Base-by-base conservation (phyloP, 1,140 invertebrate species). In the Hyphantria cunea region DNA sequence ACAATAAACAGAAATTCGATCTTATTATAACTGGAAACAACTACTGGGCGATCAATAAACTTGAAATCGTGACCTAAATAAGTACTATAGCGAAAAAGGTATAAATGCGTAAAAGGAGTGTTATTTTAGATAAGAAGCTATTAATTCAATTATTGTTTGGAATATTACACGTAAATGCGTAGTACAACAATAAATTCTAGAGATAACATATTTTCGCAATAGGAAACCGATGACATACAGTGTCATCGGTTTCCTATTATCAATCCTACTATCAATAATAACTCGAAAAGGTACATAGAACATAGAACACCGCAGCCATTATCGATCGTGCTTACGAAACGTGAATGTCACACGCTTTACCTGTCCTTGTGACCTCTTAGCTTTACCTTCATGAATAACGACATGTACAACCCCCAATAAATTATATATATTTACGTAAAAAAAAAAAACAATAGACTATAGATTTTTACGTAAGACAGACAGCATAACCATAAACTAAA, bases 341-440 rank as follows among this genome's bases (percentile, higher is more conserved):
- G 55, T 48, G 54, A 58, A 58, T 58, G 42, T 58, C 55, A 34
- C 45, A 58, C 45, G 45, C 48, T 58, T 15, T 49, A 58, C 55
- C 55, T 58, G 37, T 34, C 55, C 56, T 17, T 48, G 17, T 39
- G 48, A 32, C 34, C 47, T 47, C 25, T 12, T 37, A n/a, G n/a
- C n/a, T n/a, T n/a, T n/a, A n/a, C n/a, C n/a, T n/a, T n/a, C n/a
- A n/a, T n/a, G n/a, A n/a, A n/a, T n/a, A n/a, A n/a, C n/a, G n/a
- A n/a, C n/a, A n/a, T n/a, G n/a, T n/a, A n/a, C n/a, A n/a, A n/a
- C n/a, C n/a, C n/a, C n/a, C n/a, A n/a, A n/a, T n/a, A n/a, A n/a
- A n/a, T n/a, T n/a, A n/a, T n/a, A n/a, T n/a, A n/a, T n/a, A n/a
- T n/a, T n/a, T n/a, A n/a, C n/a, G n/a, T n/a, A n/a, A n/a, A n/a